Conservation (phyloP, 2,888 invertebrate genomes). For the Nomada ferruginata region DNA sequence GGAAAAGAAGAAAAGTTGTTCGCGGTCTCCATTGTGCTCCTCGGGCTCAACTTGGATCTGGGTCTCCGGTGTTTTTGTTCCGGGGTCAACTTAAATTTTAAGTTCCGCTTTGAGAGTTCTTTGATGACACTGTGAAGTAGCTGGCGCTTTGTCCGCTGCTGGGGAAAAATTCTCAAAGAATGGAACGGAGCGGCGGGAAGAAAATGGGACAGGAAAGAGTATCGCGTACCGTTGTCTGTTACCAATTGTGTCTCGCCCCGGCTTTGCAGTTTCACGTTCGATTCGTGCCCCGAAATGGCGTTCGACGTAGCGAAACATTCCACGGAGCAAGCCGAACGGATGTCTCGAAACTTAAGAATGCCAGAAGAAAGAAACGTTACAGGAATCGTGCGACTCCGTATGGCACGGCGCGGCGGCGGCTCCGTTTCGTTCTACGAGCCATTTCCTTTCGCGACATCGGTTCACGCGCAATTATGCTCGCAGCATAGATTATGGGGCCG, state of each 20-base stretch:
- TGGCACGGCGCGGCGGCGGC: too few species aligned
- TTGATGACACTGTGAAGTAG: conserved; percentile 31
- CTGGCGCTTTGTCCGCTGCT: conserved; percentile 23
- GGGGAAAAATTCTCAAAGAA: conserved; percentile 28
- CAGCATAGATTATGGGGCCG: not conserved
- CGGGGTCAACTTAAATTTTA: conserved; percentile 47
- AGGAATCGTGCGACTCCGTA: too few species aligned
- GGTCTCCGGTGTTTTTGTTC: conserved; percentile 25
- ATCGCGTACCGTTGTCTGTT: conserved; percentile 11
- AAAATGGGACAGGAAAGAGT: conserved; percentile 4
- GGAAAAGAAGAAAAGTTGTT: not conserved
- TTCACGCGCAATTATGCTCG: conserved; percentile 17
- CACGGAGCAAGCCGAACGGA: not conserved
- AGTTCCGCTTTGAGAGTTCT: conserved; percentile 40
- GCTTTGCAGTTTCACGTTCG: conserved; percentile 14
- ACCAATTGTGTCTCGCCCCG: conserved; percentile 19
- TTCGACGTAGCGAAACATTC: conserved; percentile 5
- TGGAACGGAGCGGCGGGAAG: not conserved
- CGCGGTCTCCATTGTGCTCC: not conserved
- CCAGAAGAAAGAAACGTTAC: not conserved
- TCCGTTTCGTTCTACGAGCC: not conserved
- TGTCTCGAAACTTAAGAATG: conserved; percentile 2
- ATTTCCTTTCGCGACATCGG: not conserved
- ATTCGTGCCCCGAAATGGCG: conserved; percentile 13
- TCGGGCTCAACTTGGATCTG: conserved; percentile 2